phyloP scores from a whole-genome alignment of 1,140 invertebrate genomes.

The Diabrotica undecimpunctata region DNA sequence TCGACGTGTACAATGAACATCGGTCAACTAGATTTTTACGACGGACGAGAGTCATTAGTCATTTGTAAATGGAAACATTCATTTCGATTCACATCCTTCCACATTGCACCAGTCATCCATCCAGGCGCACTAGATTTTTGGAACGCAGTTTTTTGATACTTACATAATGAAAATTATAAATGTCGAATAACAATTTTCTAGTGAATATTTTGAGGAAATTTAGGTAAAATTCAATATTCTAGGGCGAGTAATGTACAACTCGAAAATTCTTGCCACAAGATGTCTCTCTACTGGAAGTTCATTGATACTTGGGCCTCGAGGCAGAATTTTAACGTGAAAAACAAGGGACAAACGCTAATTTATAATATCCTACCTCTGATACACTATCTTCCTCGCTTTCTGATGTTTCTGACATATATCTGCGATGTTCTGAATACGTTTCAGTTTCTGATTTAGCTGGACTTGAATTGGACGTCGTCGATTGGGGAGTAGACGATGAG shows the following conservation, averaged over 20 bases:
- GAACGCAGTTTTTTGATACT: slow-evolving; percentile 14
- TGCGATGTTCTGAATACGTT: slow-evolving; percentile 73
- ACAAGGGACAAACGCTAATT: slow-evolving; percentile 26
- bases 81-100: slow-evolving; percentile 9
- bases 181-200: slow-evolving; percentile 1
- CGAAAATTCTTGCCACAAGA: slow-evolving; percentile 44
- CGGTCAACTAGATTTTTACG: slow-evolving; percentile 6
- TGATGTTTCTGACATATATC: slow-evolving; percentile 84
- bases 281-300: slow-evolving; percentile 47
- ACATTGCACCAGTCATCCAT: slow-evolving; percentile 9
- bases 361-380: slow-evolving; percentile 69
- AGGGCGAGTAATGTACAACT: slow-evolving; percentile 36
- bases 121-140: slow-evolving; percentile 12
- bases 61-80: slow-evolving; percentile 13
- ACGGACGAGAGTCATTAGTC: slow-evolving; percentile 14
- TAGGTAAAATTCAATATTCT: slow-evolving; percentile 29
- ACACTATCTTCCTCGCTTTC: slow-evolving; percentile 90
- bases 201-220: slow-evolving; percentile 10
- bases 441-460: slow-evolving; percentile 75
- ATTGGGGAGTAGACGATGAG: slow-evolving; percentile 58
- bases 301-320: slow-evolving; percentile 45
- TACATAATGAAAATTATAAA: slow-evolving; percentile 18
- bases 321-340: slow-evolving; percentile 30
- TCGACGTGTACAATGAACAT: slow-evolving; percentile 11
- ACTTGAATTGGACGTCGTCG: slow-evolving; percentile 56